A percentile compares a stretch with the other conserved stretches of the same genome.
Conservation (phyloP, 2,888 invertebrate genomes). For the Litoditis marina region DNA sequence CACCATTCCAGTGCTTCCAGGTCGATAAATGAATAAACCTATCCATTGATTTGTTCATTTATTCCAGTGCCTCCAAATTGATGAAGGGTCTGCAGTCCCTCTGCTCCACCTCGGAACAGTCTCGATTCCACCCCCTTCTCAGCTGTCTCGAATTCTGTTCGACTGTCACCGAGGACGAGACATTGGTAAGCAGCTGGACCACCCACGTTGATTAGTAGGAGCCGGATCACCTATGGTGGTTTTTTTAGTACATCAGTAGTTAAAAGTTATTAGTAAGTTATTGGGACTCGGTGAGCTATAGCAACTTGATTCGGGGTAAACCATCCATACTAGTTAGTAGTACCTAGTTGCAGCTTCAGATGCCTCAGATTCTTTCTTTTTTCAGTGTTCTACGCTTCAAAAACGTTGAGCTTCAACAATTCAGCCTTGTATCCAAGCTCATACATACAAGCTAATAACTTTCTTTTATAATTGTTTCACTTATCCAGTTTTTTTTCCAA, state of each 20-base stretch:
- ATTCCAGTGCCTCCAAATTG: conserved; percentile 37
- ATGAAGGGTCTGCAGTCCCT: conserved; percentile 25
- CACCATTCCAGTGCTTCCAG: too few relatives aligned
- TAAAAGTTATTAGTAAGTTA: background rate
- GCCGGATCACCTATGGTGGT: background rate
- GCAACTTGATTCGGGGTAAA: too few relatives aligned
- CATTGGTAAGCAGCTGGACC: conserved; percentile 12
- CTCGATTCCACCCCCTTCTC: conserved; percentile 32
- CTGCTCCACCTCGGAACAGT: background rate
- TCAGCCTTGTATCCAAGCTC: too few relatives aligned
- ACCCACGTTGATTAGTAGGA: background rate
- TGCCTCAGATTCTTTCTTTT: background rate
- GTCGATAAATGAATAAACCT: too few relatives aligned
- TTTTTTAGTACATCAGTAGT: background rate
- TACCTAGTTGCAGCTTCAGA: too few relatives aligned
- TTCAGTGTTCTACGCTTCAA: background rate
- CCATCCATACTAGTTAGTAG: too few relatives aligned
- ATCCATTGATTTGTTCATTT: too few relatives aligned
- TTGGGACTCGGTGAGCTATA: background rate
- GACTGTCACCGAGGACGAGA: conserved; percentile 12
- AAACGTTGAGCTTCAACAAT: background rate
- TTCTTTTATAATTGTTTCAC: too few relatives aligned
- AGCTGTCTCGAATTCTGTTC: conserved; percentile 25
- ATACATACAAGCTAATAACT: too few relatives aligned
- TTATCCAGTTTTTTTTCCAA: too few relatives aligned